These are phyloP conservation scores for Pachliopta kotzebuea DNA, from an alignment of 2,888 invertebrate genomes.

Conservation along the genomic window DNA sequence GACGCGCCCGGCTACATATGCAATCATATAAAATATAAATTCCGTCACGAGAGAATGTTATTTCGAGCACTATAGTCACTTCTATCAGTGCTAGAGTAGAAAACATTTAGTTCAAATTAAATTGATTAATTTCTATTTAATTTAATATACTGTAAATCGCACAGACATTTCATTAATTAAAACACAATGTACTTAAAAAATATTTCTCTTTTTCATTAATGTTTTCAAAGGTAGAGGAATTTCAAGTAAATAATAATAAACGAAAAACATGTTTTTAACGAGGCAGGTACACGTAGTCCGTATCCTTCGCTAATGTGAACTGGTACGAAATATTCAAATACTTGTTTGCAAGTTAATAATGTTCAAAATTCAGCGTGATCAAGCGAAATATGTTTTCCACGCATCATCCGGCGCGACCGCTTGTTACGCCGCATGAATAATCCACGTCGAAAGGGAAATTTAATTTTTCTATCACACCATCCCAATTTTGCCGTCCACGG, in stretches of 20 bases:
- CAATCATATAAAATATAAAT: conserved; percentile 9
- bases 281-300: background rate
- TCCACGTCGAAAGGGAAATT: conserved; percentile 44
- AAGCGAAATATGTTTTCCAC: conserved; percentile 43
- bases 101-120: too few species aligned
- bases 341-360: conserved; percentile 33
- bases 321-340: conserved; percentile 8
- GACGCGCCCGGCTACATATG: background rate
- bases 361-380: conserved; percentile 41
- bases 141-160: too few species aligned
- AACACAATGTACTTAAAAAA: too few species aligned
- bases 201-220: too few species aligned
- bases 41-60: background rate
- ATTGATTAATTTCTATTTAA: too few species aligned
- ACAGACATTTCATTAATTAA: too few species aligned
- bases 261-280: background rate
- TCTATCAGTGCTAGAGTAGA: background rate
- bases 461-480: conserved; percentile 38
- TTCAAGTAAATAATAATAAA: background rate
- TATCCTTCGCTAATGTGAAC: background rate
- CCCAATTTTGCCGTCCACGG: conserved; percentile 31
- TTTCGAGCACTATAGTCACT: background rate
- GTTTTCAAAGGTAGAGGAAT: background rate
- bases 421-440: conserved; percentile 54
- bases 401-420: conserved; percentile 42